Conservation (phyloP, 1,140 invertebrate genomes). For the Atta cephalotes region DNA sequence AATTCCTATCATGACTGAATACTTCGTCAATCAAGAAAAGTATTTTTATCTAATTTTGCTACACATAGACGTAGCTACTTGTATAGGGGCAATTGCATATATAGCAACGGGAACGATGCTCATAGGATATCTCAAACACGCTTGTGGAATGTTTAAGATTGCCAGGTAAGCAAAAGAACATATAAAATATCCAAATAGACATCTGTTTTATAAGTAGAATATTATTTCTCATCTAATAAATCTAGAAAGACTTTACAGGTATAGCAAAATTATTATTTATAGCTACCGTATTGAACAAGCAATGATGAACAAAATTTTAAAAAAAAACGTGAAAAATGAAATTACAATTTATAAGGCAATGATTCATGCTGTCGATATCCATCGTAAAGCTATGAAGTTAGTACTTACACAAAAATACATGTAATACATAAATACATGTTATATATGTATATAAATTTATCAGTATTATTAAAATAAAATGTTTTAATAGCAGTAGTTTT, state of each 20-base stretch:
- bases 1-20: neutral
- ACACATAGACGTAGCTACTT: neutral
- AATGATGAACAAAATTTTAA: neutral
- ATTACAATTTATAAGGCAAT: neutral
- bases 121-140: neutral
- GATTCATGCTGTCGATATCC: neutral
- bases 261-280: neutral
- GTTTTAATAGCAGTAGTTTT: neutral
- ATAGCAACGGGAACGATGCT: slow-evolving; percentile 1
- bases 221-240: neutral
- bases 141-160: slow-evolving; percentile 11
- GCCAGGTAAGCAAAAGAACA: neutral
- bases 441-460: too few species aligned
- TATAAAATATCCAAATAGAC: neutral
- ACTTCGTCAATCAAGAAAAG: neutral
- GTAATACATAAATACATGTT: too few species aligned
- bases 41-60: slow-evolving; percentile 23
- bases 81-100: neutral
- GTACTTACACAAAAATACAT: neutral
- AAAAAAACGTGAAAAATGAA: neutral
- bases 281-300: slow-evolving; percentile 19
- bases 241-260: neutral
- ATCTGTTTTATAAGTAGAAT: neutral
- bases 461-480: neutral
- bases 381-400: slow-evolving; percentile 29